phyloP scores from a whole-genome alignment of 1,140 invertebrate genomes.

The Bombus pyrosoma region DNA sequence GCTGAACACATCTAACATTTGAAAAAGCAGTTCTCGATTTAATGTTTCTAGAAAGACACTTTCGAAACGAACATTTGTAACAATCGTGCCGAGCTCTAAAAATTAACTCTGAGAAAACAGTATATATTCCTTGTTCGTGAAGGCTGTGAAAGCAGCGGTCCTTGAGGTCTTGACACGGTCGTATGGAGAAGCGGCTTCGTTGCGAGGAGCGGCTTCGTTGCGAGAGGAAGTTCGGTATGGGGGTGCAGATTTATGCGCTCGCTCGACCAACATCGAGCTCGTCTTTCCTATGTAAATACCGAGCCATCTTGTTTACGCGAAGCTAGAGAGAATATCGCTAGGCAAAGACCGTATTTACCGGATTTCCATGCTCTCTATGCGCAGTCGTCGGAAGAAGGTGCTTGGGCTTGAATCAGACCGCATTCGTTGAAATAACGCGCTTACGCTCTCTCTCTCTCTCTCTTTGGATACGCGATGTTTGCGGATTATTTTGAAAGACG shows the following conservation, averaged over 20 bases:
- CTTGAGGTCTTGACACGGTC: constrained; percentile 14
- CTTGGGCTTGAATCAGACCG: constrained; percentile 1
- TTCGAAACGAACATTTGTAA: not conserved
- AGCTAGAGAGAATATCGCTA: constrained; percentile 22
- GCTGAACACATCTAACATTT: too few species aligned
- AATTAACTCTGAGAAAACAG: not conserved
- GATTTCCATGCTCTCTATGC: not conserved
- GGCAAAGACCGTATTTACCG: constrained; percentile 31
- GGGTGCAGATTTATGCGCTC: constrained; percentile 36
- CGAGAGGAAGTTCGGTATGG: not conserved
- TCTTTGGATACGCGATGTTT: not conserved
- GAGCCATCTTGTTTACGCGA: constrained; percentile 45
- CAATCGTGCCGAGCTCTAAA: not conserved
- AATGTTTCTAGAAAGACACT: too few species aligned
- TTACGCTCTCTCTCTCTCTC: not conserved
- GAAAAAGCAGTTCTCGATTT: too few species aligned
- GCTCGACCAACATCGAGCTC: constrained; percentile 13
- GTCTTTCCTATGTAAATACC: constrained; percentile 51
- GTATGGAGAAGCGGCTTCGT: not conserved
- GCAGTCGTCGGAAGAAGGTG: not conserved
- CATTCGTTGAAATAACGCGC: constrained; percentile 28
- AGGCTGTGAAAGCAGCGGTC: not conserved
- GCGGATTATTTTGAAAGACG: not conserved
- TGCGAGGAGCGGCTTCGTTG: not conserved
- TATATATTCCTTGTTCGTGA: not conserved